Evolutionary conservation across 2,797 vertebrate species (phyloP).

Genomic region (Paratrypauchen microcephalus): DNA sequence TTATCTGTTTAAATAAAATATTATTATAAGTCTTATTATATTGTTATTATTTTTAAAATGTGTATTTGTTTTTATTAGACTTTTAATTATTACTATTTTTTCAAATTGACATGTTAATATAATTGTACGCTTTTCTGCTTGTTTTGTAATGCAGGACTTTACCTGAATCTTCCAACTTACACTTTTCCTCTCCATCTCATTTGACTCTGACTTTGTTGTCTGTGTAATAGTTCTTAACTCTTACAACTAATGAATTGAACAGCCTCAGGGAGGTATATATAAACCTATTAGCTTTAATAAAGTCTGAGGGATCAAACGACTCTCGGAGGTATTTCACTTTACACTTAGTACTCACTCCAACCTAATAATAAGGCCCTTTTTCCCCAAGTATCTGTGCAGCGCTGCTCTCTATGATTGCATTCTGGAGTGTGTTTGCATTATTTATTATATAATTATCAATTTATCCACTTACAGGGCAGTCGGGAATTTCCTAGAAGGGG

Average conservation of each 20-base stretch:
- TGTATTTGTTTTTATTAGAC: background rate
- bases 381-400: slow-evolving; percentile 58
- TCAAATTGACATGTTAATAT: background rate
- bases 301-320: slow-evolving; percentile 68
- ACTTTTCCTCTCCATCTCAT: slow-evolving; percentile 30
- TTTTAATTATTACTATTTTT: background rate
- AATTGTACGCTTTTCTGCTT: background rate
- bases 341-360: slow-evolving; percentile 75
- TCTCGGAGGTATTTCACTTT: slow-evolving; percentile 70
- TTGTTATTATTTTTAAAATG: background rate
- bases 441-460: slow-evolving; percentile 72
- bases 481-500: slow-evolving; percentile 52
- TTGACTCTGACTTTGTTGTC: slow-evolving; percentile 62
- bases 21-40: slow-evolving; percentile 30
- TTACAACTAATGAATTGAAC: slow-evolving; percentile 70
- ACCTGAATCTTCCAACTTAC: background rate
- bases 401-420: slow-evolving; percentile 75
- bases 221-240: slow-evolving; percentile 59
- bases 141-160: background rate
- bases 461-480: slow-evolving; percentile 70
- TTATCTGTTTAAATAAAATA: slow-evolving; percentile 26
- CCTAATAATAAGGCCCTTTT: slow-evolving; percentile 68
- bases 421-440: slow-evolving; percentile 67
- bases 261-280: slow-evolving; percentile 71
- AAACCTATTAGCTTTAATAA: slow-evolving; percentile 75